Percentiles rank a stretch among this genome's conserved stretches.
Evolutionary conservation across 2,113 vertebrate species (phyloP).

Genomic region (Plectropomus leopardus): DNA sequence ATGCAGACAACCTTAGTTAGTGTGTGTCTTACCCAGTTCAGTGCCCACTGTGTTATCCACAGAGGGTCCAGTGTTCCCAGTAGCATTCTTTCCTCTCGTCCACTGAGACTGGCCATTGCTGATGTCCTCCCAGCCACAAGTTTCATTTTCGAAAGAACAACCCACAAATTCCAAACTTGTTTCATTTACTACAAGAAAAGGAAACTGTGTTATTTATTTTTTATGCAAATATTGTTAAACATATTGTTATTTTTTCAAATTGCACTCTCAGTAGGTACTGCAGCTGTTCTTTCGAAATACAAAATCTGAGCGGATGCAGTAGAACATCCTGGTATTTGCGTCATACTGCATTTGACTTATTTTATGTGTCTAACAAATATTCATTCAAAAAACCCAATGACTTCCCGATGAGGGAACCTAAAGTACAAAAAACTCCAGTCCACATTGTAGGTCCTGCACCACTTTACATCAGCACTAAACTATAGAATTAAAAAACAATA

Average conservation of each 20-base stretch:
- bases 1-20: neutral
- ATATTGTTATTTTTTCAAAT: no score
- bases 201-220: neutral
- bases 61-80: constrained; percentile 73
- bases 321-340: no score
- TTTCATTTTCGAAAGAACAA: constrained; percentile 82
- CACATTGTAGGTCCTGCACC: no score
- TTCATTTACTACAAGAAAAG: constrained; percentile 61
- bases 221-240: neutral
- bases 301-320: no score
- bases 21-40: constrained; percentile 69
- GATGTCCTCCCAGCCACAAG: constrained; percentile 80
- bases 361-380: no score
- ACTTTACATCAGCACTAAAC: neutral
- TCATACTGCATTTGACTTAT: no score
- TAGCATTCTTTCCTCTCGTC: constrained; percentile 71
- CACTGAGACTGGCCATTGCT: constrained; percentile 80
- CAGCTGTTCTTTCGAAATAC: no score
- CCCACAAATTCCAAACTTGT: constrained; percentile 70
- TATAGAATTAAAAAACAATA: neutral
- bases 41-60: constrained; percentile 80
- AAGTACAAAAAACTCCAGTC: no score
- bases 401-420: no score
- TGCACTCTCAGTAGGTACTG: no score
- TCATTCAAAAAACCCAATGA: no score